Evolutionary conservation across 2,797 vertebrate genomes (phyloP), one percentile per base, ranked within the genome.

Genomic region (Cephalopachus bancanus): DNA sequence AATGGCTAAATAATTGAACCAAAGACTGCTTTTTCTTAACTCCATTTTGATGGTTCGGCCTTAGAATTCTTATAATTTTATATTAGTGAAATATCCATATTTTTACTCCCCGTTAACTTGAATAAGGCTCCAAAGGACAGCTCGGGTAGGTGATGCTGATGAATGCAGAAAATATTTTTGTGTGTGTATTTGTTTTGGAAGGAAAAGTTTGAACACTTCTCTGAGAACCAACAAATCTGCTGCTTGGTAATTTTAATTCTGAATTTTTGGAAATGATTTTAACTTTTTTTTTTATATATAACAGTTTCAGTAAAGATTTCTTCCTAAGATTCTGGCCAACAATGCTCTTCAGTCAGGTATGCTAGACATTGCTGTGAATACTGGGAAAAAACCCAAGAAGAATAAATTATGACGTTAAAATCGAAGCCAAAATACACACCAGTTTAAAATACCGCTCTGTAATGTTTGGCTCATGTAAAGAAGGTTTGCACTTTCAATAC

Each of bases 391-490:
- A 69, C 93, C 94, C 79, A 95, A 96, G 15, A 62, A 89, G 87
- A 96, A 97, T 97, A 97, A 97, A 95, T 93, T 86, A 94, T 65
- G 74, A 84, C 26, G 85, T 83, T 71, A 89, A 79, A 64, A 17
- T 64, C 6, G 55, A 94, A 95, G 92, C 90, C 88, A 97, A 97
- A 95, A 91, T 83, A 83, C 93, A 91, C 89, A 95, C 11, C 33
- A 67, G 7, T 85, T 97, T 87, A 96, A 89, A 97, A 97, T 59
- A 96, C 83, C 97, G 11, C 53, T 94, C 78, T 97, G 96, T 69
- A 95, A 86, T 53, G 65, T 91, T 88, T 98, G 97, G 91, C 88
- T 91, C 78, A 12, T 57, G 5, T 37, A 37, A 81, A 91, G 85
- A 85, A 93, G 88, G 26, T 91, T 0, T 89, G 81, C 76, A 4